Evolutionary conservation across 2,888 invertebrate genomes (phyloP).

Genomic region (Ormia ochracea): DNA sequence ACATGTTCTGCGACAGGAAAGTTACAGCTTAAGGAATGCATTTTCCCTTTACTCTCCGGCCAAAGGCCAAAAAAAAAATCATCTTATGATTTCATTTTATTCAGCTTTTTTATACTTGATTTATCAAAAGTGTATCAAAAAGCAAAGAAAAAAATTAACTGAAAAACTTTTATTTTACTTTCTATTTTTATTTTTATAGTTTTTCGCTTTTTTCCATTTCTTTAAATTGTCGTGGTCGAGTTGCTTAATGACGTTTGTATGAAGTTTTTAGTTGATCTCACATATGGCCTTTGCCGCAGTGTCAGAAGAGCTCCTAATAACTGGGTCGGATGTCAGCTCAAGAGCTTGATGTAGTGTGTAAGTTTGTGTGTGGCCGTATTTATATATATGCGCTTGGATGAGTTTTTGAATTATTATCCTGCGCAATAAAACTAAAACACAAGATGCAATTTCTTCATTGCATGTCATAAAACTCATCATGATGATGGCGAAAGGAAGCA

Average conservation of each 20-base stretch:
- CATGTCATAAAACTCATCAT: constrained; percentile 17
- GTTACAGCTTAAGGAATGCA: not conserved
- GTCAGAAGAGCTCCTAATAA: not conserved
- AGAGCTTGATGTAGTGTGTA: not conserved
- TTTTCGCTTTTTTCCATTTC: not conserved
- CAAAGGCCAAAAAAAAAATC: not conserved
- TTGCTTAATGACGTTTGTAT: constrained; percentile 31
- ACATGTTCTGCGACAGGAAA: not conserved
- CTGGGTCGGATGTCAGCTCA: constrained; percentile 4
- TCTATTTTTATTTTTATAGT: no score
- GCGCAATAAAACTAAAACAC: not conserved
- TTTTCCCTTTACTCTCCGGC: not conserved
- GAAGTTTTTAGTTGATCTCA: constrained; percentile 1
- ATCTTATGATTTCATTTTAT: not conserved
- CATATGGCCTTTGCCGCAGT: not conserved
- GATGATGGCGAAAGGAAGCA: not conserved
- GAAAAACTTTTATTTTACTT: constrained; percentile 1
- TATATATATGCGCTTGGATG: no score
- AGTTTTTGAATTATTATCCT: no score
- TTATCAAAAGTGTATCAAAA: not conserved
- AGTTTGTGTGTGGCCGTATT: not conserved
- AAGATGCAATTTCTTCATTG: constrained; percentile 6
- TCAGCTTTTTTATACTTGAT: not conserved
- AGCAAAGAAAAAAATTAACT: constrained; percentile 26
- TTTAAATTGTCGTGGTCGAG: constrained; percentile 22